Evolutionary conservation across 1,140 invertebrate genomes (phyloP), one percentile per base, ranked within the genome.

Genomic region (Lanistes nyassanus): DNA sequence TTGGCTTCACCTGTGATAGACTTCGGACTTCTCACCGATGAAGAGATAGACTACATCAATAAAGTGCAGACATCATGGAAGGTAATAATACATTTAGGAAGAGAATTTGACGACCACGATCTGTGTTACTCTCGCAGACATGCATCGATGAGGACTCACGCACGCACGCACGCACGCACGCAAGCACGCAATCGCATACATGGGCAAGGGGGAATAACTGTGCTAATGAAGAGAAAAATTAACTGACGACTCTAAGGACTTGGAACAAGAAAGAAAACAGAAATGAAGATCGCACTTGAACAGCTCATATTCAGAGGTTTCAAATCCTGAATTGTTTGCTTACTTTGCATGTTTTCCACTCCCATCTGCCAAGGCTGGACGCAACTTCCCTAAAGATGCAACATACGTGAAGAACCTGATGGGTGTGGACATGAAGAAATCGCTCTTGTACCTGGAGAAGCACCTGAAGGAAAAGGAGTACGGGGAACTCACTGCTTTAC

Each of bases 31-130:
- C 69, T 77, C 26, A 66, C 74, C 31, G 78, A 79, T 65, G 79
- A 77, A 23, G 68, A 77, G 62, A 79, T 80, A 36, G 29, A 75
- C 55, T 80, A 74, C 71, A 75, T 81, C 68, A 80, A 81, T 72
- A 79, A 78, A 36, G 29, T 75, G 29, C 56, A 69, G 34, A 66
- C 76, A 29, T 73, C 72, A 21, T 80, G 78, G 80, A 81, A 78
- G 76, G 80, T 81, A 36, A 47, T 16, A 47, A 9, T n/a, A n/a
- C n/a, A n/a, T n/a, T n/a, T 16, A 47, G 42, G 19, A 47, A 47
- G 42, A 47, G 42, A 47, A n/a, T n/a, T n/a, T n/a, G n/a, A n/a
- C n/a, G n/a, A n/a, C n/a, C n/a, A n/a, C n/a, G n/a, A n/a, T n/a
- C n/a, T n/a, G n/a, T n/a, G n/a, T n/a, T n/a, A 62, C 58, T 29